These are phyloP conservation scores for Coelogynopora nodosa DNA, from an alignment of 2,888 invertebrate genomes.

Conservation along the genomic window DNA sequence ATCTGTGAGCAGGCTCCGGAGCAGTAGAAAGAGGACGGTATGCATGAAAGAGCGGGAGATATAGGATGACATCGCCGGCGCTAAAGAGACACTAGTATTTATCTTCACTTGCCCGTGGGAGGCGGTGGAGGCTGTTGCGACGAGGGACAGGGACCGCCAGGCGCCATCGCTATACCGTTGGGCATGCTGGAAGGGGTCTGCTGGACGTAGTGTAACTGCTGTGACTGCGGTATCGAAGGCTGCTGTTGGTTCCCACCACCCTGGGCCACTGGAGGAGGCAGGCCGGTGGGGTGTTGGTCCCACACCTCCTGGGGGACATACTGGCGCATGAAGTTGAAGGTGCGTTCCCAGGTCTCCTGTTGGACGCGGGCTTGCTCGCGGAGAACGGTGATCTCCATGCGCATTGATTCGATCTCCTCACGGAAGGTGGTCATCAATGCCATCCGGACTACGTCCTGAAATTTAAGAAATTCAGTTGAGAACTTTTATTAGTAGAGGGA, in stretches of 20 bases:
- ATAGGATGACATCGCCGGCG: too few species aligned
- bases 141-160: background rate
- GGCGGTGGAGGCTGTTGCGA: background rate
- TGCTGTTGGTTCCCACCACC: background rate
- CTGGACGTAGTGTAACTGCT: background rate
- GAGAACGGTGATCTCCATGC: background rate
- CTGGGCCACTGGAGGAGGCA: background rate
- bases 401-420: background rate
- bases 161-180: background rate
- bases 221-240: background rate
- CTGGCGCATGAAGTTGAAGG: conserved; percentile 7
- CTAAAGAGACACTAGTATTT: background rate
- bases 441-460: background rate
- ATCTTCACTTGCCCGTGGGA: background rate
- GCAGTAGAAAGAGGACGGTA: background rate
- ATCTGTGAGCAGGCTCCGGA: too few species aligned
- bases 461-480: too few species aligned
- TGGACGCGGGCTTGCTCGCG: conserved; percentile 6
- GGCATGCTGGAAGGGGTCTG: background rate
- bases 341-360: background rate
- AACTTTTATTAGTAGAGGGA: too few species aligned
- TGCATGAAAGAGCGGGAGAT: background rate
- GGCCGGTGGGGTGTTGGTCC: conserved; percentile 1
- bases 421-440: background rate
- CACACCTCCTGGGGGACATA: background rate